A percentile compares a stretch with the other conserved stretches of the same genome.
Evolutionary conservation across 2,888 invertebrate species (phyloP).

Genomic region (Hemistola chrysoprasaria): DNA sequence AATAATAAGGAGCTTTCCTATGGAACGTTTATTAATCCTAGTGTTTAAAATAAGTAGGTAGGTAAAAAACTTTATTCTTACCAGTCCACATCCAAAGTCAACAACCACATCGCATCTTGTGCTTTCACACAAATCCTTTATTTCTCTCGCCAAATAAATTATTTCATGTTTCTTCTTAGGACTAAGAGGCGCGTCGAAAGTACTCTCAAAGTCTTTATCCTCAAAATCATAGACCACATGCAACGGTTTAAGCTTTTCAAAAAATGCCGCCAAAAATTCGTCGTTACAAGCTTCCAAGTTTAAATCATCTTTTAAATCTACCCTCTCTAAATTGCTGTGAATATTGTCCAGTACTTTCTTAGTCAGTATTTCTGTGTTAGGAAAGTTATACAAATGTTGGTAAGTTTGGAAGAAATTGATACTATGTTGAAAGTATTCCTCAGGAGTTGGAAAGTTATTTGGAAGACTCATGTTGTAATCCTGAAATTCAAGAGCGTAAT

Average conservation of each 20-base stretch:
- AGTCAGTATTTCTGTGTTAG: slow-evolving; percentile 85
- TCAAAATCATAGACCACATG: slow-evolving; percentile 37
- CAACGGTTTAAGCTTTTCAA: slow-evolving; percentile 42
- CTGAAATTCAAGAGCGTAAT: too few species aligned
- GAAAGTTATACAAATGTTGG: slow-evolving; percentile 84
- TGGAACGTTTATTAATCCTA: too few species aligned
- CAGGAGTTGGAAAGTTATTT: slow-evolving; percentile 36
- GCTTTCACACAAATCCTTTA: slow-evolving; percentile 72
- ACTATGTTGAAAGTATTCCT: slow-evolving; percentile 80
- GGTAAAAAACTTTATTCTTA: too few species aligned
- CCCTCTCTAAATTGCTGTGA: slow-evolving; percentile 46
- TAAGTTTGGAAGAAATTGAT: slow-evolving; percentile 81
- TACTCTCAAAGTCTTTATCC: slow-evolving; percentile 37
- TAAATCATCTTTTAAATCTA: slow-evolving; percentile 39
- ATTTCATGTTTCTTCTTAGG: slow-evolving; percentile 89
- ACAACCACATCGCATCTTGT: slow-evolving; percentile 79
- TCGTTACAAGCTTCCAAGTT: slow-evolving; percentile 28
- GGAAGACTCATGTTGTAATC: slow-evolving; percentile 57
- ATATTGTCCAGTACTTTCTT: slow-evolving; percentile 79
- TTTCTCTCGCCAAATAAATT: slow-evolving; percentile 79
- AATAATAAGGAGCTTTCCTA: too few species aligned
- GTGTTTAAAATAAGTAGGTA: too few species aligned
- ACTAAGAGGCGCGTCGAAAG: slow-evolving; percentile 61
- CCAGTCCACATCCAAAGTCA: slow-evolving; percentile 89
- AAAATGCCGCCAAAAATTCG: slow-evolving; percentile 45